Base-by-base conservation (phyloP, 2,113 vertebrate species). In the Elgaria multicarinata region DNA sequence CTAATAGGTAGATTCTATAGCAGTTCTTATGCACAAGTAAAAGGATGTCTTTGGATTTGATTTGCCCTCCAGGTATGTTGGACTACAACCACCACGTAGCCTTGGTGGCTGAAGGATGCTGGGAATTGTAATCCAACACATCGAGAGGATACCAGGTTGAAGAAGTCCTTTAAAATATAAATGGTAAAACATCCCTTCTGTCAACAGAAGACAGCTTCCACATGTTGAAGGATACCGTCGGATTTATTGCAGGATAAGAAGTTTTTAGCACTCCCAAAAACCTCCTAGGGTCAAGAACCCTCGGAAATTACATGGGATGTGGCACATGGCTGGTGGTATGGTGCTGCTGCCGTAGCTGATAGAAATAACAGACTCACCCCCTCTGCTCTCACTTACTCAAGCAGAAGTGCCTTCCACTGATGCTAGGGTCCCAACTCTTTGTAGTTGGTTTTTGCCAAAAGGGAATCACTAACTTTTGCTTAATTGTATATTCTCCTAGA, bases 401-500 rank as follows among this genome's bases (percentile, higher is more conserved):
- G 69, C 31, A 46, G 24, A 46, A 46, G 24, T 46, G 42, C 75
- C 24, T 80, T 81, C 53, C 53, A 20, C n/a, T 58, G 31, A 36
- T 2, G 3, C 18, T 31, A 62, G 6, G 33, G 53, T 36, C 4
- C 33, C 58, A 0, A 1, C 42, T 33, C 33, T 85, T 91, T 50
- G 62, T 1, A 74, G 20, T 20, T 64, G 91, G 14, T 1, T 3
- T 80, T 39, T 77, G 1, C 42, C 36, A 86, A 7, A 46, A 50
- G 6, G 72, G 20, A 18, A 84, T 76, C 9, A 39, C 80, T 87
- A 2, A 3, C 83, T 72, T 72, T 92, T 93, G 33, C 36, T 88
- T 13, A 92, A 62, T 4, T 2, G 75, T 42, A 85, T 42, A 58
- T 33, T 83, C 1, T 12, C 67, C 89, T 13, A 10, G 86, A 4